Base-by-base conservation (phyloP, 2,797 vertebrate species). In the Hydrolagus colliei region DNA sequence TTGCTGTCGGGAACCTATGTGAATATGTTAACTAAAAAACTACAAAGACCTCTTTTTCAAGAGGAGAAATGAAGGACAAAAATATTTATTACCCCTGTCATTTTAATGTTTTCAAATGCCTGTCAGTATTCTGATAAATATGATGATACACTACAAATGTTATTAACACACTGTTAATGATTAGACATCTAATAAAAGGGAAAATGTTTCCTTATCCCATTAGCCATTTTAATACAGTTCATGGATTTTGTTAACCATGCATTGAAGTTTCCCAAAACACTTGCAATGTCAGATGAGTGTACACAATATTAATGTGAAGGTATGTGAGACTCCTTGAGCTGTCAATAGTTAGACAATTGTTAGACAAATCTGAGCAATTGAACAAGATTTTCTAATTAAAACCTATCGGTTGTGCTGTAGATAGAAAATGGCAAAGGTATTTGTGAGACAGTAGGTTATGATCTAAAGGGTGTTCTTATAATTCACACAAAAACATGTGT, bases 121-220 rank as follows among this genome's bases (percentile, higher is more conserved):
- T 22, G 62, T 63, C 61, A 63, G 77, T 79, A 22, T 79, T 79
- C 63, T 79, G 77, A 79, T 79, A 79, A 79, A n/a, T 63, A 27
- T 16, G 16, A 79, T 10, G 22, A 79, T 79, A 79, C 27, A 12
- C 61, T 63, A 32, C 63, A 62, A 65, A 65, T 79, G 63, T 9
- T 79, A n/a, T 79, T 79, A 61, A 79, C 77, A 62, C 20, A 63
- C 59, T 63, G 61, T 79, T 79, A 79, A 79, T 79, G 61, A 79
- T 62, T 79, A 79, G n/a, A 79, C 12, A 14, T 13, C 16, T 77
- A 77, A 59, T 63, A 63, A 79, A 79, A 79, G 27, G 61, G 61
- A 63, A 79, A 62, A 59, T 79, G n/a, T 52, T 78, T 62, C 22
- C 4, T 78, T 13, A 62, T 63, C 0, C 61, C 18, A 14, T 27